Base-by-base conservation (phyloP, 2,888 invertebrate species). In the Tinea pellionella region DNA sequence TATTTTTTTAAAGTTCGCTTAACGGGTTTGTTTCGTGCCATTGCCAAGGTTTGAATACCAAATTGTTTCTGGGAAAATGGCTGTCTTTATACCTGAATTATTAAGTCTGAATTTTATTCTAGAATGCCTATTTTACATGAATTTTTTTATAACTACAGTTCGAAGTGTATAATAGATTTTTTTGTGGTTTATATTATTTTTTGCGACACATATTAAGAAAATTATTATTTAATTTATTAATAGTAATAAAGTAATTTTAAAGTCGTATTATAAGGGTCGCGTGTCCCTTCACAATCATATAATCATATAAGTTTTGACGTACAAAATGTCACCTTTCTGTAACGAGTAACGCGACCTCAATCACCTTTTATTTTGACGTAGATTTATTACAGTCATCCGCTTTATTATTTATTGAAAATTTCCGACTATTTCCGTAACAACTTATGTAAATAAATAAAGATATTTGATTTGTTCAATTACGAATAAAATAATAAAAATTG, bases 31-130 rank as follows among this genome's bases (percentile, higher is more conserved):
- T 47, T 47, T 47, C 47, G 47, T 53, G 53, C 24, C 53, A 53
- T 24, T 53, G 53, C 53, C 53, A 53, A 53, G 53, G 53, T n/a
- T 53, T 53, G 53, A 53, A 53, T 53, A 53, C 19, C 18, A 53
- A 53, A 53, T n/a, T 24, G 53, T 12, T 53, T 24, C 53, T 24
- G 2, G 24, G 53, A 53, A 47, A 47, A 47, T 47, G n/a, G 41
- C 13, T 6, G n/a, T n/a, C 8, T 51, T 16, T 11, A 51, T 12
- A 6, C 53, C 2, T 53, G 18, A 53, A 53, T 24, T 7, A 47
- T 24, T 53, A 53, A 24, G 19, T 18, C 9, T 53, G 53, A 24
- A 53, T 6, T 53, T 53, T 53, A 53, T 53, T 53, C 12, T 19
- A 24, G 6, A 53, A 53, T 24, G 53, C 19, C 53, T 53, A 24